phyloP scores from a whole-genome alignment of 2,797 vertebrate genomes.

The Xenopus petersii region DNA sequence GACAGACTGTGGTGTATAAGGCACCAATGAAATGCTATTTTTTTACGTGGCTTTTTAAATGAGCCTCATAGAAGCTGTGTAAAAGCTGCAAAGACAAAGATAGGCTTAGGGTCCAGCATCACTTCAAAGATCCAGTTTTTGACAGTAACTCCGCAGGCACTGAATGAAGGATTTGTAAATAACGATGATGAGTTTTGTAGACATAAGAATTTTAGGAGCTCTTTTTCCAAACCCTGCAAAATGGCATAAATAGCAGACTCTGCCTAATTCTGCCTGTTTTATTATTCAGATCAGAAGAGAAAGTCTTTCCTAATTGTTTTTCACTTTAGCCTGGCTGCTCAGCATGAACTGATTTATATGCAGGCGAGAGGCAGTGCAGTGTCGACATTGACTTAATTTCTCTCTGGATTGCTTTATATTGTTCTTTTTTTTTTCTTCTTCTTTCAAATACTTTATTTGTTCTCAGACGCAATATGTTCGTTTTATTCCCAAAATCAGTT shows the following conservation, averaged over 20 bases:
- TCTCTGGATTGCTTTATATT: conserved; percentile 1
- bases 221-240: conserved; percentile 18
- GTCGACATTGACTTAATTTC: conserved; percentile 22
- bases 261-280: conserved; percentile 10
- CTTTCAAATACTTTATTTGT: conserved; percentile 6
- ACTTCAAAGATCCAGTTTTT: no score
- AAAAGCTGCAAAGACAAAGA: no score
- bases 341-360: conserved; percentile 33
- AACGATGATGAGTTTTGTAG: conserved; percentile 20
- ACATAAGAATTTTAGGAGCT: conserved; percentile 21
- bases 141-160: not conserved
- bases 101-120: no score
- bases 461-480: not conserved
- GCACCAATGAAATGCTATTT: no score
- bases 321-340: conserved; percentile 32
- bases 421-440: not conserved
- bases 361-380: conserved; percentile 17
- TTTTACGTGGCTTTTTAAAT: no score
- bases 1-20: no score
- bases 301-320: conserved; percentile 41
- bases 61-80: no score
- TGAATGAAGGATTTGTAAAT: conserved; percentile 5
- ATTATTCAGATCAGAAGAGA: conserved; percentile 26
- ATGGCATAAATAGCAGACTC: conserved; percentile 5
- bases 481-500: no score